Base-by-base conservation (phyloP, 2,113 vertebrate genomes). In the Gavia stellata region DNA sequence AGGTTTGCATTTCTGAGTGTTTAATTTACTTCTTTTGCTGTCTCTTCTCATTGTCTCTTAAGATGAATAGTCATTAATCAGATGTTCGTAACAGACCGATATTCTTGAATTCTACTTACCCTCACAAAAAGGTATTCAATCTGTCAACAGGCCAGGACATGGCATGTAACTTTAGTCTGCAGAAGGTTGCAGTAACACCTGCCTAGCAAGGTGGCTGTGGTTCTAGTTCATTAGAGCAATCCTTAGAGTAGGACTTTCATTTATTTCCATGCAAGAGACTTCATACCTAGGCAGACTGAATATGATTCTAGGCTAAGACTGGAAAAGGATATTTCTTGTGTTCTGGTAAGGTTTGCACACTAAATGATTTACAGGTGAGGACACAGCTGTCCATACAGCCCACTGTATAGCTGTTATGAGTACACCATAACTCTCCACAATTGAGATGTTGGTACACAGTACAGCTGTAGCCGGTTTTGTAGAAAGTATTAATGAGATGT, bases 141-240 rank as follows among this genome's bases (percentile, higher is more conserved):
- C 44, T 26, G 14, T 38, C 3, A 2, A 61, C 44, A 80, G 61
- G 21, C 33, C n/a, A 87, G 49, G 15, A 3, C 18, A 74, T 38
- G 17, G 7, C n/a, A 34, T 0, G 0, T n/a, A 28, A 20, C 23
- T 80, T 74, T 12, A n/a, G 31, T n/a, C 40, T 70, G 17, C 17
- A 70, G 65, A 74, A 44, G 24, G 31, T 1, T 52, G 21, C 36
- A 62, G 47, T 44, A 79, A 28, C 38, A 68, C 29, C 24, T 49
- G 12, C 49, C 28, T 38, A 79, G 23, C 12, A 49, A 59, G 12
- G 15, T 66, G 45, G 15, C 24, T 91, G 56, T 33, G 40, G 18
- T 50, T 61, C 33, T 61, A 62, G 24, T 28, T 75, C 40, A 34
- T 66, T 55, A 40, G 11, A 66, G 13, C 13, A 75, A 55, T 33